phyloP scores from a whole-genome alignment of 2,113 vertebrate genomes.

The Piprites chloris region DNA sequence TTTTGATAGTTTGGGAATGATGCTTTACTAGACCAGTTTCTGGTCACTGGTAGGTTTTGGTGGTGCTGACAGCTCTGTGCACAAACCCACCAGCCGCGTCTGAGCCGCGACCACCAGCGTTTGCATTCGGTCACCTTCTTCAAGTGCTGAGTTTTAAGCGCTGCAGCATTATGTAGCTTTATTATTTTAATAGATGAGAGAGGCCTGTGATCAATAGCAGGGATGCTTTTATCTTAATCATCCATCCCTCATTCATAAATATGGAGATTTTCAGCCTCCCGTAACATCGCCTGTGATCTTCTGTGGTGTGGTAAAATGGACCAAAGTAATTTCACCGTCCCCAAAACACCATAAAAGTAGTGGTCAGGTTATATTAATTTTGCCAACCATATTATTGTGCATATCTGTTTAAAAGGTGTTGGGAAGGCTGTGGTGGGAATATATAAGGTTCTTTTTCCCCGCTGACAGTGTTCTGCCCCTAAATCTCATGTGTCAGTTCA shows the following conservation, averaged over 20 bases:
- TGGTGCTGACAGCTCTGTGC: neutral
- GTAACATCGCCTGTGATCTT: constrained; percentile 33
- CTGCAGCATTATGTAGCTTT: constrained; percentile 31
- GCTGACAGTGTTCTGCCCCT: neutral
- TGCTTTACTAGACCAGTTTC: constrained; percentile 1
- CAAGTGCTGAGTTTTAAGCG: constrained; percentile 13
- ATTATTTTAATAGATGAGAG: constrained; percentile 66
- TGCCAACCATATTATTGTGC: neutral
- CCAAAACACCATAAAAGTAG: constrained; percentile 7
- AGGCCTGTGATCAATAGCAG: constrained; percentile 56
- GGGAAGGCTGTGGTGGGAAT: neutral
- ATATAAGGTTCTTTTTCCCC: neutral
- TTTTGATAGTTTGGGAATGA: neutral
- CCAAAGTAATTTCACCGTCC: neutral
- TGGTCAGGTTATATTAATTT: constrained; percentile 11
- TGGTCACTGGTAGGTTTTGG: neutral
- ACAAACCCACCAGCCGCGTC: neutral
- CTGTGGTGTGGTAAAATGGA: neutral
- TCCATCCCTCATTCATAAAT: constrained; percentile 61
- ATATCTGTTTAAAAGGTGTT: neutral
- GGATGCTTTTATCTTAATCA: constrained; percentile 66
- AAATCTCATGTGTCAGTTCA: neutral
- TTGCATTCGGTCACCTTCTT: constrained; percentile 39
- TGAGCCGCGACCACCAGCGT: neutral
- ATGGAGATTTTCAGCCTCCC: constrained; percentile 44